Evolutionary conservation across 2,888 invertebrate genomes (phyloP).

Genomic region (Xestia sexstrigata): DNA sequence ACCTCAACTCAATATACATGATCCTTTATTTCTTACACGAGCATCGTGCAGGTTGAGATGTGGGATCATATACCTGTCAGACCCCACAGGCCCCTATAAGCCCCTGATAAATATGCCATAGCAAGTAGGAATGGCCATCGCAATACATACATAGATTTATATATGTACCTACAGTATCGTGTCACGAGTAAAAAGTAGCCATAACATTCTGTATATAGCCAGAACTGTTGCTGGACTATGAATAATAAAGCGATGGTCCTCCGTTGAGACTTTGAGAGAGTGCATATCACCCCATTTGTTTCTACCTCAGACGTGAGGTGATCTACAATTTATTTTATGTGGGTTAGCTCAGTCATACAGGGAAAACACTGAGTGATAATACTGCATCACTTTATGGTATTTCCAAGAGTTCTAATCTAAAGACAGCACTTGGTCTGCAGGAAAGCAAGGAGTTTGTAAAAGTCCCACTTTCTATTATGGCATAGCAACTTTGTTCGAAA

Average conservation of each 20-base stretch:
- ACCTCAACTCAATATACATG: constrained; percentile 6
- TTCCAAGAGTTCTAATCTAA: not conserved
- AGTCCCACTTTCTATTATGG: not conserved
- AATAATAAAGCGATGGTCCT: constrained; percentile 18
- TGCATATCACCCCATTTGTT: constrained; percentile 7
- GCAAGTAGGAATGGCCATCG: constrained; percentile 30
- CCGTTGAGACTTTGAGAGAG: constrained; percentile 7
- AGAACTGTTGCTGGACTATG: constrained; percentile 5
- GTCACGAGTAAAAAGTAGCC: constrained; percentile 11
- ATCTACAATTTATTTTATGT: not conserved
- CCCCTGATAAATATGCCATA: constrained; percentile 64
- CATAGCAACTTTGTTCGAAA: not conserved
- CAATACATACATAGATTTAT: not conserved
- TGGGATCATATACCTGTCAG: constrained; percentile 59
- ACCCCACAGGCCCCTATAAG: constrained; percentile 54
- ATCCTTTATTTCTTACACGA: constrained; percentile 25
- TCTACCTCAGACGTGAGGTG: not conserved
- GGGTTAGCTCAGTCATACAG: not conserved
- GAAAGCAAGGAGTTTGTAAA: not conserved
- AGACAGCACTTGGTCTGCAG: not conserved
- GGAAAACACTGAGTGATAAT: not conserved
- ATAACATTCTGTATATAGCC: not conserved
- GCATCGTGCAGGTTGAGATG: constrained; percentile 24
- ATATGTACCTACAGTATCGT: not conserved
- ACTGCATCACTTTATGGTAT: not conserved